Conservation (phyloP, 2,888 invertebrate genomes). For the Dione vanillae region DNA sequence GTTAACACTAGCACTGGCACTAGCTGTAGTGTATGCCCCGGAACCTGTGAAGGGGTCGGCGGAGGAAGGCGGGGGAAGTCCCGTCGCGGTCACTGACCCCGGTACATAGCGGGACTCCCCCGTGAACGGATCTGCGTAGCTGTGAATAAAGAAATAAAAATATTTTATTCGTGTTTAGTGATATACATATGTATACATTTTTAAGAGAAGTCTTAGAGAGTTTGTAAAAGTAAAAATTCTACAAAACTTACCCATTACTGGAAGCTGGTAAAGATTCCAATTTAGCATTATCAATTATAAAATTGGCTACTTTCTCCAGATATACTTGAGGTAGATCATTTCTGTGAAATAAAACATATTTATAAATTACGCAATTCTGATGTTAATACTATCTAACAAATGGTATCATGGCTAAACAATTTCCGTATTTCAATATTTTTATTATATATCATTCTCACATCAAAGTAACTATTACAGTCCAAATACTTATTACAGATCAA, state of each 20-base stretch:
- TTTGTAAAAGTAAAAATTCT: no score
- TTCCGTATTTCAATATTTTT: no score
- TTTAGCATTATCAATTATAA: conserved; percentile 92
- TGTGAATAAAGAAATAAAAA: conserved; percentile 41
- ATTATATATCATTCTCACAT: no score
- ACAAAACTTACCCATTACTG: conserved; percentile 73
- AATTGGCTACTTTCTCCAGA: conserved; percentile 96
- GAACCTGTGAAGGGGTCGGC: conserved; percentile 88
- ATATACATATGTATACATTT: no score
- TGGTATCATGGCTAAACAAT: no score
- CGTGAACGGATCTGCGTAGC: conserved; percentile 87
- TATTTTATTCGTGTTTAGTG: no score
- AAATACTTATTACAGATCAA: no score
- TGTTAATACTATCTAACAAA: no score
- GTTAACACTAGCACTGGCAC: conserved; percentile 53
- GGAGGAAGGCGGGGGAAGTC: conserved; percentile 64
- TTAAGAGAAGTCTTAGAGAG: no score
- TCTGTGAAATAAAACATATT: conserved; percentile 58
- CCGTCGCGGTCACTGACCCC: conserved; percentile 57
- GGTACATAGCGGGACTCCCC: conserved; percentile 88
- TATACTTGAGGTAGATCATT: conserved; percentile 93
- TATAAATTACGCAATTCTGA: no score
- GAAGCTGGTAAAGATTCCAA: conserved; percentile 67
- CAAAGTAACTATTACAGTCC: no score
- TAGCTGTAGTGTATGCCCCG: conserved; percentile 87